Percentiles rank a stretch among this genome's conserved stretches.
Evolutionary conservation across 2,113 vertebrate genomes (phyloP).

Genomic region (Cariama cristata): DNA sequence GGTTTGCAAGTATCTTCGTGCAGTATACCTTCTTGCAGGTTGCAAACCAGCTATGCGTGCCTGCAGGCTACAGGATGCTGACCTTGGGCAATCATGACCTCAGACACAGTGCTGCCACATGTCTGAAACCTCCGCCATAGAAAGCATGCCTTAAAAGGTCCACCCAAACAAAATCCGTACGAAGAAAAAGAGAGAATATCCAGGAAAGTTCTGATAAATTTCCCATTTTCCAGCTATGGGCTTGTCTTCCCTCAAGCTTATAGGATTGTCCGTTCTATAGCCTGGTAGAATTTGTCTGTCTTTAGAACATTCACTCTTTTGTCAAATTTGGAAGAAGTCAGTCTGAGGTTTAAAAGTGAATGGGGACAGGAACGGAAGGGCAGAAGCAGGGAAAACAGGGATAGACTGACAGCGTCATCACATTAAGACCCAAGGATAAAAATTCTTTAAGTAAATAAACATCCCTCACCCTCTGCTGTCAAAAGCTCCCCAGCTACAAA

Average conservation of each 20-base stretch:
- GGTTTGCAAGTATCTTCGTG: background rate
- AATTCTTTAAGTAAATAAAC: background rate
- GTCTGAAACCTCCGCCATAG: background rate
- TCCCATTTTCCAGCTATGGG: background rate
- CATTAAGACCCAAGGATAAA: background rate
- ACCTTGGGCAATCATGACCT: background rate
- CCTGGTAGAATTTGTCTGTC: background rate
- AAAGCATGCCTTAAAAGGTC: background rate
- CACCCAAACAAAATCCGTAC: background rate
- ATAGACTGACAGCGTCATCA: background rate
- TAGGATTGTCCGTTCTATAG: fast-evolving
- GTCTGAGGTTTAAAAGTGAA: background rate
- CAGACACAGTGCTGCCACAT: background rate
- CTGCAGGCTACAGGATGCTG: background rate
- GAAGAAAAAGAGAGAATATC: background rate
- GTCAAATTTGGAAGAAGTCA: background rate
- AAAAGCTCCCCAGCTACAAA: background rate
- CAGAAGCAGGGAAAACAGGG: background rate
- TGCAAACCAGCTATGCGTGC: background rate
- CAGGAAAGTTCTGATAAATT: background rate
- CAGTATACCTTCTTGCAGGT: background rate
- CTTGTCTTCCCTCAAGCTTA: background rate
- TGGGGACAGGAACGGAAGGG: background rate
- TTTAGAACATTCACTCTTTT: background rate
- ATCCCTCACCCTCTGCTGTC: background rate